Conservation (phyloP, 2,797 vertebrate species). For the Cuniculus paca region DNA sequence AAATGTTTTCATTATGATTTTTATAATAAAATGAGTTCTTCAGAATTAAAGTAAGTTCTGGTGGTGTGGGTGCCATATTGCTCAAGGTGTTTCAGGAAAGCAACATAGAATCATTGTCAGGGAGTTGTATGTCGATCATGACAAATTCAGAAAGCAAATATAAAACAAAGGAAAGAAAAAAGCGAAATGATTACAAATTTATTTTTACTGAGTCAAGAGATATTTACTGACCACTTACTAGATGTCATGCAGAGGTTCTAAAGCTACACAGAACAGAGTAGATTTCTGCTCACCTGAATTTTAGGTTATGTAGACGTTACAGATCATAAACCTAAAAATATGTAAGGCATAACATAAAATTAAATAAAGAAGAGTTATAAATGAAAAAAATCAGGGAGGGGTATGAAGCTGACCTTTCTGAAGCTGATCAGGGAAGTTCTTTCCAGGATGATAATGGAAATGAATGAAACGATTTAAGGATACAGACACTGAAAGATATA, state of each 20-base stretch:
- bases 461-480: background rate
- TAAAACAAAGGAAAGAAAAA: background rate
- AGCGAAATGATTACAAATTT: background rate
- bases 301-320: background rate
- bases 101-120: background rate
- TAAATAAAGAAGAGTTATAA: background rate
- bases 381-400: background rate
- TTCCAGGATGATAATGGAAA: background rate
- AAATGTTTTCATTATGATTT: background rate
- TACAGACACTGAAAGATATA: background rate
- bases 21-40: constrained; percentile 4
- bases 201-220: background rate
- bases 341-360: background rate
- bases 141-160: background rate
- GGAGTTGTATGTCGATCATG: background rate
- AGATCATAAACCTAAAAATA: background rate
- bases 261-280: background rate
- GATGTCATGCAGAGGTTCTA: background rate
- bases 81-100: background rate
- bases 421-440: background rate
- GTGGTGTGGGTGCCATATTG: background rate
- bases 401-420: background rate
- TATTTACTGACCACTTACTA: background rate
- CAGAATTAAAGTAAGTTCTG: background rate
- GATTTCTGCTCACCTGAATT: background rate